phyloP scores from a whole-genome alignment of 2,797 vertebrate genomes.

The Sebastes itinus region DNA sequence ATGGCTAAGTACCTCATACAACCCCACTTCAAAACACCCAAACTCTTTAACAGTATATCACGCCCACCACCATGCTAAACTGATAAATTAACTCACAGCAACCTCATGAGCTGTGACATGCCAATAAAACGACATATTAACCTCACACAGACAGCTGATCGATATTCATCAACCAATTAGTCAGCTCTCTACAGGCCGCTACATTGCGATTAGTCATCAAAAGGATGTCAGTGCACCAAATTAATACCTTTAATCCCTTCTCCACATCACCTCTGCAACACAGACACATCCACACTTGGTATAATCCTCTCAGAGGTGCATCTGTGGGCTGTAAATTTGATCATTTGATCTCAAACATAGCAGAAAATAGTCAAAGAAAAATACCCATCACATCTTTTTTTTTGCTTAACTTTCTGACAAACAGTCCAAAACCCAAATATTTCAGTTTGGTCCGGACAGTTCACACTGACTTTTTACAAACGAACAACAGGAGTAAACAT shows the following conservation, averaged over 20 bases:
- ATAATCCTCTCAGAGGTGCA: slow-evolving; percentile 31
- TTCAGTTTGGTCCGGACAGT: no score
- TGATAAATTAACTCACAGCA: slow-evolving; percentile 42
- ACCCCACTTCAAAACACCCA: no score
- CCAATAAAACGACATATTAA: slow-evolving; percentile 38
- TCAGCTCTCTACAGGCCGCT: slow-evolving; percentile 26
- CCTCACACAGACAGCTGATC: slow-evolving; percentile 41
- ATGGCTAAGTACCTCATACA: no score
- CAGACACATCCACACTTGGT: slow-evolving; percentile 1
- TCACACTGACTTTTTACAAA: no score
- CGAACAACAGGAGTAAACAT: no score
- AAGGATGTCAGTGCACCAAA: slow-evolving; percentile 37
- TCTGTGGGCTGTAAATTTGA: slow-evolving; percentile 8
- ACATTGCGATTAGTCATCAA: slow-evolving; percentile 47
- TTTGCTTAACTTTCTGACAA: not conserved
- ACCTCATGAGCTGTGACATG: slow-evolving; percentile 48
- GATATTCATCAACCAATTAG: slow-evolving; percentile 65
- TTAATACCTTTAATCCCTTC: slow-evolving; percentile 55
- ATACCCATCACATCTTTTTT: not conserved
- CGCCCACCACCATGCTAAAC: not conserved
- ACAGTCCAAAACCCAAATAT: no score
- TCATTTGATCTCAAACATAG: not conserved
- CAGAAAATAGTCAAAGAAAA: not conserved
- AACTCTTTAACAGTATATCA: slow-evolving; percentile 1
- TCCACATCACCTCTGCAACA: slow-evolving; percentile 2